These are phyloP conservation scores for Phalloptychus januarius DNA, from an alignment of 2,797 vertebrate genomes.

Conservation along the genomic window DNA sequence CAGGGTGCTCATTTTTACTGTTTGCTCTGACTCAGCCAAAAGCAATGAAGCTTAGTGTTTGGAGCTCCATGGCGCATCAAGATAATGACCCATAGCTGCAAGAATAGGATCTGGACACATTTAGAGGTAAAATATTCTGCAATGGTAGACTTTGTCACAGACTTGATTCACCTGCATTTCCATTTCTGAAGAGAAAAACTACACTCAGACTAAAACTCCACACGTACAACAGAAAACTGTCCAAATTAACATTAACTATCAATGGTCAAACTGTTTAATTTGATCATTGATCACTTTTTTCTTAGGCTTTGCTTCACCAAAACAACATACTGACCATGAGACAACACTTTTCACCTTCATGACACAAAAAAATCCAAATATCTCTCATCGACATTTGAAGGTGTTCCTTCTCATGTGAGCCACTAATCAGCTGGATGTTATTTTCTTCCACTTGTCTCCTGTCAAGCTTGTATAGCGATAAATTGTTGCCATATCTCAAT, in stretches of 20 bases:
- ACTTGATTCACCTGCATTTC: not conserved
- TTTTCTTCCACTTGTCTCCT: constrained; percentile 1
- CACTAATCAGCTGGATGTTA: not conserved
- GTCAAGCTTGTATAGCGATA: constrained; percentile 19
- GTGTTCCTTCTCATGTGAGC: not conserved
- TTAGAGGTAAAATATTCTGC: constrained; percentile 1
- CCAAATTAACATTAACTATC: not conserved
- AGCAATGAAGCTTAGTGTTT: not conserved
- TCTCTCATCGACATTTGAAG: not conserved
- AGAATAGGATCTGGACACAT: not conserved
- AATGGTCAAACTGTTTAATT: not conserved
- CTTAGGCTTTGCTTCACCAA: not conserved
- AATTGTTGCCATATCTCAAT: constrained; percentile 18
- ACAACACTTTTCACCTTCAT: constrained; percentile 10
- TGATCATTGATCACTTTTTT: not conserved
- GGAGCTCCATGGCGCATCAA: not conserved
- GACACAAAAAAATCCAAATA: constrained; percentile 7
- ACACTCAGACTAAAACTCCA: not conserved
- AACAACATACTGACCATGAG: constrained; percentile 7
- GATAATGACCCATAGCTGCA: not conserved
- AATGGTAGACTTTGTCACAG: not conserved
- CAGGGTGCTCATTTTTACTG: not conserved
- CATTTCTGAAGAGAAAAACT: not conserved
- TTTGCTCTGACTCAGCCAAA: not conserved
- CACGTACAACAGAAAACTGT: not conserved